A percentile compares a stretch with the other conserved stretches of the same genome.
phyloP scores from a whole-genome alignment of 2,888 invertebrate genomes.

The Stenchaetothrips biformis region DNA sequence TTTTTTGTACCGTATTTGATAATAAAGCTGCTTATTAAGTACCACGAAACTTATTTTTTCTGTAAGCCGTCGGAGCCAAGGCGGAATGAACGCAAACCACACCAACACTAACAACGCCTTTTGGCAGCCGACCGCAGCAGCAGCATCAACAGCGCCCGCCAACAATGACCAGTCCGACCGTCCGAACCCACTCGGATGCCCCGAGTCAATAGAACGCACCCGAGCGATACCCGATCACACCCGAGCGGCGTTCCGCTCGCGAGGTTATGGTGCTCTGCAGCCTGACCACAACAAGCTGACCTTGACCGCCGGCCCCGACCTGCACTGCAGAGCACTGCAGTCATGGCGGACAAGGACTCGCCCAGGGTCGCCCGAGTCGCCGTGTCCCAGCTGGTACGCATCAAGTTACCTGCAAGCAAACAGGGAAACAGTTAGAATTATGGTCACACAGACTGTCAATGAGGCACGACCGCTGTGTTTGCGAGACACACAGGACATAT shows the following conservation, averaged over 20 bases:
- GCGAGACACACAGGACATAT: neutral
- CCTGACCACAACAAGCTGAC: neutral
- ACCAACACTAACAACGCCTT: too few relatives aligned
- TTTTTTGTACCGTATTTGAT: too few relatives aligned
- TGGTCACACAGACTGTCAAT: too few relatives aligned
- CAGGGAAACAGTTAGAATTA: neutral
- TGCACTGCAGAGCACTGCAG: neutral
- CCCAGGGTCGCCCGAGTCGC: conserved; percentile 2
- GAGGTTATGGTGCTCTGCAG: too few relatives aligned
- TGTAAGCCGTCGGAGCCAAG: too few relatives aligned
- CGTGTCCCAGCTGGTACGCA: neutral
- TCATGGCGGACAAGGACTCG: neutral
- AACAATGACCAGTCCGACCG: neutral
- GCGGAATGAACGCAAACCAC: too few relatives aligned
- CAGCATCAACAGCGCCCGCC: neutral
- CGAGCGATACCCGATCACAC: too few relatives aligned
- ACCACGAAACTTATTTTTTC: too few relatives aligned
- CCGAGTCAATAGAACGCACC: too few relatives aligned
- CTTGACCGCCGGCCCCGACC: neutral
- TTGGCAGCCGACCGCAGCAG: neutral
- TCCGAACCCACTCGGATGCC: neutral
- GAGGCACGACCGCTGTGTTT: too few relatives aligned
- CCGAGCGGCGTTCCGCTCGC: too few relatives aligned
- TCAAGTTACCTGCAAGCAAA: neutral
- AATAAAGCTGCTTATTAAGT: too few relatives aligned